Percentiles rank a stretch among this genome's conserved stretches.
phyloP scores from a whole-genome alignment of 2,113 vertebrate genomes.

The Elephas maximus region DNA sequence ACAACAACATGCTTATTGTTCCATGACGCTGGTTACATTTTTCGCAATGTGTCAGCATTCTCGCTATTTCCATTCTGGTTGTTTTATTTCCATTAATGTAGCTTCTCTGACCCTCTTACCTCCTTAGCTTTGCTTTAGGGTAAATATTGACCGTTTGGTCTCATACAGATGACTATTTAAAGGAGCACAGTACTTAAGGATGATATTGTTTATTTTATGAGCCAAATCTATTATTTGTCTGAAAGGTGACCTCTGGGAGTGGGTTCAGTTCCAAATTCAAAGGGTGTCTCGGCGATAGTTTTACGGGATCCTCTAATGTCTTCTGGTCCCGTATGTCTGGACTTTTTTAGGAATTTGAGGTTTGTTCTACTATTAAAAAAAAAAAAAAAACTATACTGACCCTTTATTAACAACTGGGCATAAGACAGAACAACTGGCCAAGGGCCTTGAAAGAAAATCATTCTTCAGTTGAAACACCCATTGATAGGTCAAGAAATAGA shows the following conservation, averaged over 20 bases:
- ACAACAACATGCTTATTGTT: background rate
- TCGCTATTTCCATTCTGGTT: background rate
- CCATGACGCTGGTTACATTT: background rate
- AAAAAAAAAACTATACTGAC: background rate
- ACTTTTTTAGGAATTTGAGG: background rate
- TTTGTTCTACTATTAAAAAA: background rate
- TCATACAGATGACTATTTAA: background rate
- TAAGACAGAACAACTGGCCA: constrained; percentile 47
- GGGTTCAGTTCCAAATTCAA: background rate
- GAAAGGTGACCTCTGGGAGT: background rate
- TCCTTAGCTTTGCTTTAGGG: background rate
- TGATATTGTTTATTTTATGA: background rate
- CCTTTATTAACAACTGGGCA: background rate
- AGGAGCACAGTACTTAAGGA: background rate
- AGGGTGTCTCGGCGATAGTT: background rate
- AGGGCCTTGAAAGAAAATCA: background rate
- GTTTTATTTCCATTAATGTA: background rate
- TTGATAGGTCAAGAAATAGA: background rate
- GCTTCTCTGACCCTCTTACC: background rate
- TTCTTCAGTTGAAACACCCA: background rate
- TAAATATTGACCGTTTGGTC: background rate
- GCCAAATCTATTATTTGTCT: background rate
- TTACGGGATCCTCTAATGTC: background rate
- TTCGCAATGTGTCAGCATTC: background rate
- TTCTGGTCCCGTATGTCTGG: background rate